Percentiles rank a stretch among this genome's conserved stretches.
Conservation (phyloP, 2,888 invertebrate species). For the Drosophila aldrichi region DNA sequence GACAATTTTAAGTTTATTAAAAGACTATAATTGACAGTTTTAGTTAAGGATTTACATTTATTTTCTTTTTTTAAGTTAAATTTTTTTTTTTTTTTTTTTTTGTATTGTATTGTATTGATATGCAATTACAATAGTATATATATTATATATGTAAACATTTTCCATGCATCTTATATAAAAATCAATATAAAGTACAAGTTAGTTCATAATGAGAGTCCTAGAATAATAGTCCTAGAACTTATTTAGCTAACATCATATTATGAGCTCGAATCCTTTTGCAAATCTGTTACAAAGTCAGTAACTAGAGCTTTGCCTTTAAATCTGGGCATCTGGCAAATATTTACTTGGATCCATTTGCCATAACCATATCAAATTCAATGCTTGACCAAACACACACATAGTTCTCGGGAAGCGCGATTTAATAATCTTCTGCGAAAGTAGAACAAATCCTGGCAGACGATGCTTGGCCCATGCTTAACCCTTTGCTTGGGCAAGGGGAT, state of each 20-base stretch:
- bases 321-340: constrained; percentile 19
- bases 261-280: neutral
- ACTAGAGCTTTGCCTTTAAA: constrained; percentile 9
- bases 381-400: constrained; percentile 9
- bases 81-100: too few relatives aligned
- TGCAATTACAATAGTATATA: neutral
- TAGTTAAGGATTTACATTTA: neutral
- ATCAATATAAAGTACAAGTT: neutral
- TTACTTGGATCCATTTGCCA: constrained; percentile 46
- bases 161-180: neutral
- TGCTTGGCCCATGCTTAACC: constrained; percentile 60
- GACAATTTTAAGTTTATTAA: neutral
- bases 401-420: constrained; percentile 55
- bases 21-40: neutral
- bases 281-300: constrained; percentile 25
- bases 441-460: constrained; percentile 54
- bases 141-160: neutral
- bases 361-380: constrained; percentile 18
- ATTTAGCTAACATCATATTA: neutral
- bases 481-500: constrained; percentile 58
- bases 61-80: too few relatives aligned
- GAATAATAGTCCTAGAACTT: neutral
- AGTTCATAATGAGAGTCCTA: neutral
- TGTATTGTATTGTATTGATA: too few relatives aligned
- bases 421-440: constrained; percentile 64